These are phyloP conservation scores for Mactromeris polynyma DNA, from an alignment of 2,888 invertebrate genomes.

Conservation along the genomic window DNA sequence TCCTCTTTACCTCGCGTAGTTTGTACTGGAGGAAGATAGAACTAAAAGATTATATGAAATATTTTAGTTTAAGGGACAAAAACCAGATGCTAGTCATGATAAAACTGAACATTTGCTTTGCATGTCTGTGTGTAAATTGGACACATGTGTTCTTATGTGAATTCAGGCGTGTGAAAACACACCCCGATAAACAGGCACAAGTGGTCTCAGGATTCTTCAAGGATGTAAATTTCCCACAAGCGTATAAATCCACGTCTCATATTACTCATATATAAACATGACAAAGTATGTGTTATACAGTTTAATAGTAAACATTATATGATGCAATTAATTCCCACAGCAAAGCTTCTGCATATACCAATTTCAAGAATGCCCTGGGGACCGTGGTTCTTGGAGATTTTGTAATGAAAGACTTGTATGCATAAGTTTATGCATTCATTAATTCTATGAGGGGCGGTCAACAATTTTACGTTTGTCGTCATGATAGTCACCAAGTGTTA, in stretches of 20 bases:
- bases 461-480: too few species aligned
- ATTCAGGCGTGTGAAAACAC: conserved; percentile 5
- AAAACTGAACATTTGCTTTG: not conserved
- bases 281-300: not conserved
- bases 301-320: not conserved
- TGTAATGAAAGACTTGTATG: too few species aligned
- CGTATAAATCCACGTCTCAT: too few species aligned
- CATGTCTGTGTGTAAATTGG: conserved; percentile 5
- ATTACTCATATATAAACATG: too few species aligned
- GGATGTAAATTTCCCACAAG: too few species aligned
- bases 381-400: too few species aligned
- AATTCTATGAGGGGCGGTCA: too few species aligned
- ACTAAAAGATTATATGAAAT: not conserved
- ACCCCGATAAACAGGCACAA: not conserved
- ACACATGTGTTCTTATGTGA: not conserved
- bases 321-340: too few species aligned
- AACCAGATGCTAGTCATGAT: not conserved
- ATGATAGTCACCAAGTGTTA: not conserved
- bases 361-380: too few species aligned
- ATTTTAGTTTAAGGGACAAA: conserved; percentile 1
- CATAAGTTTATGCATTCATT: too few species aligned
- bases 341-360: too few species aligned
- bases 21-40: not conserved
- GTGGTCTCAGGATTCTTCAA: not conserved
- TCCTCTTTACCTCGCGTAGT: not conserved